A percentile compares a stretch with the other conserved stretches of the same genome.
Evolutionary conservation across 2,113 vertebrate species (phyloP).

Genomic region (Choloepus hoffmanni): DNA sequence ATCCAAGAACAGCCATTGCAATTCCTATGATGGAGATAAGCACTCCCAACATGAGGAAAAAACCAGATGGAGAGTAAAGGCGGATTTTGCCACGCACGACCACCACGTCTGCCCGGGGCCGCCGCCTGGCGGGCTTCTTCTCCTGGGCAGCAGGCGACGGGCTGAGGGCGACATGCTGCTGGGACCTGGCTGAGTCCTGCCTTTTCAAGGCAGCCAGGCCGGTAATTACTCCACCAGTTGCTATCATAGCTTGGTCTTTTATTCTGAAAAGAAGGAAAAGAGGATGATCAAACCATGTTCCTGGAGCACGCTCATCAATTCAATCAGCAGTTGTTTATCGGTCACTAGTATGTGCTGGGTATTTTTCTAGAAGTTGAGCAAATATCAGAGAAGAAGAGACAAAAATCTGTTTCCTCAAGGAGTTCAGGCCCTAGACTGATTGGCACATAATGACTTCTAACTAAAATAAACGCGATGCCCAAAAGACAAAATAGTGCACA

Average conservation of each 20-base stretch:
- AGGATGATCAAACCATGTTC: constrained; percentile 6
- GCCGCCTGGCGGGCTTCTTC: constrained; percentile 89
- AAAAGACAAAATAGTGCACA: constrained; percentile 18
- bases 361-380: not conserved
- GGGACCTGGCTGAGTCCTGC: constrained; percentile 97
- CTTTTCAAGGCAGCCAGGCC: constrained; percentile 98
- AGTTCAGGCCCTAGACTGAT: not conserved
- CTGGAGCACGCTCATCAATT: not conserved
- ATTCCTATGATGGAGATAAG: constrained; percentile 94
- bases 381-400: not conserved
- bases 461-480: not conserved
- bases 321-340: not conserved
- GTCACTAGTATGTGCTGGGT: not conserved
- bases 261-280: constrained; percentile 78
- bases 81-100: constrained; percentile 96
- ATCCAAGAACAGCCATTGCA: constrained; percentile 97
- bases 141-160: constrained; percentile 83
- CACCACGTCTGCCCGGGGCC: constrained; percentile 94
- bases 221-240: constrained; percentile 97
- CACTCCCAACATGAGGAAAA: constrained; percentile 96
- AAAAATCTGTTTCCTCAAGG: not conserved
- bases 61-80: constrained; percentile 96
- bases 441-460: not conserved
- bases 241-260: constrained; percentile 91
- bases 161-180: constrained; percentile 89